A percentile compares a stretch with the other conserved stretches of the same genome.
These are phyloP conservation scores for Polyploca ridens DNA, from an alignment of 2,888 invertebrate genomes.

Conservation along the genomic window DNA sequence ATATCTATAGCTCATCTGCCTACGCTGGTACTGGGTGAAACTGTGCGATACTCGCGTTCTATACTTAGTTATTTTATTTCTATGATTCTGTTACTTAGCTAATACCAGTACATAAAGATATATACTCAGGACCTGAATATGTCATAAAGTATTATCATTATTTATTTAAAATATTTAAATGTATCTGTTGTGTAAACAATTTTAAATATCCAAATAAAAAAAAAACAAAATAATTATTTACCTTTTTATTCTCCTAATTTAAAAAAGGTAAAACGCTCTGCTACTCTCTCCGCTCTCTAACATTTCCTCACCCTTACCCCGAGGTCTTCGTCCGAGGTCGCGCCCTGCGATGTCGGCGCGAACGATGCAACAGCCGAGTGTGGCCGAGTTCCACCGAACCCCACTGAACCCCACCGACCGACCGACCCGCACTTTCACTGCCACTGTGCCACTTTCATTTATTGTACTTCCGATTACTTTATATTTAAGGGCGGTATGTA, in stretches of 20 bases:
- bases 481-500: no score
- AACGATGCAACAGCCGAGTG: slow-evolving; percentile 26
- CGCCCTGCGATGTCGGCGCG: slow-evolving; percentile 15
- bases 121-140: no score
- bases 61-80: no score
- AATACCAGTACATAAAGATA: not conserved
- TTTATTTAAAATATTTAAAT: not conserved
- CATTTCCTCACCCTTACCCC: slow-evolving; percentile 19
- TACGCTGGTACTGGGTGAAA: no score
- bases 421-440: slow-evolving; percentile 3
- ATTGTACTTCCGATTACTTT: slow-evolving; percentile 2
- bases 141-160: no score
- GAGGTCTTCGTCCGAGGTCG: slow-evolving; percentile 42
- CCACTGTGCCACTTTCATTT: slow-evolving; percentile 1
- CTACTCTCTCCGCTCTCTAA: slow-evolving; percentile 35
- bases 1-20: no score
- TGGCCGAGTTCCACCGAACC: not conserved
- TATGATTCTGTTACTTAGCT: not conserved
- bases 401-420: not conserved
- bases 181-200: no score
- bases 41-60: no score
- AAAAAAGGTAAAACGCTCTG: slow-evolving; percentile 29
- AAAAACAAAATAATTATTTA: no score
- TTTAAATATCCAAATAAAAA: no score
- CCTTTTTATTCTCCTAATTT: no score